Evolutionary conservation across 2,113 vertebrate genomes (phyloP).

Genomic region (Panthera uncia): DNA sequence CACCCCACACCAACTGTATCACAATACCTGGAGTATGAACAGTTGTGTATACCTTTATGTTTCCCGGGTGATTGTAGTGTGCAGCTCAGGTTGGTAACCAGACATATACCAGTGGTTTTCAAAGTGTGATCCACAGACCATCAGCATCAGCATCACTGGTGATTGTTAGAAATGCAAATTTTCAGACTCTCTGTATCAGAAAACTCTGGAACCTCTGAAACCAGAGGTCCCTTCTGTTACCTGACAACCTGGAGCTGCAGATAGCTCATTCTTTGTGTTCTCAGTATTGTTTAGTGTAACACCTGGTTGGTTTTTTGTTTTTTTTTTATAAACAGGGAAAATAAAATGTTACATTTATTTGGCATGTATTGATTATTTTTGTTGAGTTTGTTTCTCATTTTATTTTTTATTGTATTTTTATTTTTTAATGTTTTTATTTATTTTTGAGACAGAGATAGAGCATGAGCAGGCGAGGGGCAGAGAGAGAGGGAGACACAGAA

Average conservation of each 20-base stretch:
- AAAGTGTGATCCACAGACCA: neutral
- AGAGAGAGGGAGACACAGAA: no score
- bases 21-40: neutral
- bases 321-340: neutral
- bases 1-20: neutral
- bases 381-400: neutral
- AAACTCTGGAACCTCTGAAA: neutral
- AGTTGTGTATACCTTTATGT: neutral
- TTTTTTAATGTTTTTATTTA: no score
- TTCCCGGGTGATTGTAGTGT: neutral
- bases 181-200: neutral
- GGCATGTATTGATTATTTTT: neutral
- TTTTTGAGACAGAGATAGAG: no score
- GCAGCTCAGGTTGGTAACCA: neutral
- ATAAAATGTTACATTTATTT: neutral
- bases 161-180: neutral
- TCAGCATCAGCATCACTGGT: neutral
- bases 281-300: neutral
- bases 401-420: no score
- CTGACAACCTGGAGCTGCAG: neutral
- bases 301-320: neutral
- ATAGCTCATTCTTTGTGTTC: neutral
- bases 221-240: neutral
- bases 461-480: no score
- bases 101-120: neutral